A percentile compares a stretch with the other conserved stretches of the same genome.
Evolutionary conservation across 2,797 vertebrate genomes (phyloP).

Genomic region (Sebastes vulpes): DNA sequence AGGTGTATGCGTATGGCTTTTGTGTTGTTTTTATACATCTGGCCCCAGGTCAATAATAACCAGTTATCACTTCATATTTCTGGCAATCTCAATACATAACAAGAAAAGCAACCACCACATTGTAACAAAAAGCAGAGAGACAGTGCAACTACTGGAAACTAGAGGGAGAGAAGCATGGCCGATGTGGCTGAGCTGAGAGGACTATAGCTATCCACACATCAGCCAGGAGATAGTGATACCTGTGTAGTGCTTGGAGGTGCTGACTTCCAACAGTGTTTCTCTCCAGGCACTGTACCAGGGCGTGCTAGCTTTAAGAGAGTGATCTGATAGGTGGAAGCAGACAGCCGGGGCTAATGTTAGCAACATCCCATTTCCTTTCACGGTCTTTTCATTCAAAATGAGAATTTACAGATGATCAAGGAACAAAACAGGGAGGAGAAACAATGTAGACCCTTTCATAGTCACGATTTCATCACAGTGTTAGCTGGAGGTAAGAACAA

Average conservation of each 20-base stretch:
- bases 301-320: slow-evolving; percentile 93
- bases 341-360: slow-evolving; percentile 52
- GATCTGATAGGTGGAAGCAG: slow-evolving; percentile 88
- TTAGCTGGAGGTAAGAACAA: neutral
- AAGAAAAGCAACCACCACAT: neutral
- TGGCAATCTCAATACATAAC: neutral
- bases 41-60: neutral
- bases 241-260: slow-evolving; percentile 91
- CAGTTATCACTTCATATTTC: neutral
- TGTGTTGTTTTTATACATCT: neutral
- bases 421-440: neutral
- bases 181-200: slow-evolving; percentile 1
- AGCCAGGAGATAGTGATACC: slow-evolving; percentile 83
- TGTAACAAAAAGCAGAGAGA: neutral
- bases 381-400: neutral
- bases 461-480: neutral
- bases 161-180: slow-evolving; percentile 1
- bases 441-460: neutral
- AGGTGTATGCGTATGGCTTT: neutral
- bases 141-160: neutral
- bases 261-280: slow-evolving; percentile 92
- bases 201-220: slow-evolving; percentile 12
- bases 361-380: slow-evolving; percentile 5
- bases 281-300: slow-evolving; percentile 95
- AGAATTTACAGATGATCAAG: neutral